Percentiles rank a stretch among this genome's conserved stretches.
These are phyloP conservation scores for Pyxicephalus adspersus DNA, from an alignment of 2,113 vertebrate species.

Conservation along the genomic window DNA sequence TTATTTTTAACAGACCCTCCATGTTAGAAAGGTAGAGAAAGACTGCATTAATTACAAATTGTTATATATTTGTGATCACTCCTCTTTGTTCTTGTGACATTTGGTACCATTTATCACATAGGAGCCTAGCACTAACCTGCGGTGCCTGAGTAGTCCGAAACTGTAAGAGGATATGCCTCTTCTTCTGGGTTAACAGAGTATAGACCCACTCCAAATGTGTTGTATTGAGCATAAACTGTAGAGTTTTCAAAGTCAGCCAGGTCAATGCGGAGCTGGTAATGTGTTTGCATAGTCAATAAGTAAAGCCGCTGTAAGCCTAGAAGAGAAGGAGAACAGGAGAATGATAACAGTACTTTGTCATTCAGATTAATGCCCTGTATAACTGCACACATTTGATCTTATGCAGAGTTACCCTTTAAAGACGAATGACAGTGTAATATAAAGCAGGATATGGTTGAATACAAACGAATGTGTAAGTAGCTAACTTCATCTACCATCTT, in stretches of 20 bases:
- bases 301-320: constrained; percentile 90
- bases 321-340: neutral
- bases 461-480: no score
- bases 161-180: constrained; percentile 89
- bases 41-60: no score
- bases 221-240: constrained; percentile 88
- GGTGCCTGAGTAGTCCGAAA: constrained; percentile 89
- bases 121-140: constrained; percentile 76
- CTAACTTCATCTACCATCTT: no score
- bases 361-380: no score
- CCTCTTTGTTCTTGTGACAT: neutral
- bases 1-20: no score
- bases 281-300: constrained; percentile 86
- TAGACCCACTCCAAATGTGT: constrained; percentile 90
- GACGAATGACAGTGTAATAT: no score
- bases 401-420: no score
- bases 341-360: no score
- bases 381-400: no score
- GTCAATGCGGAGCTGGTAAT: constrained; percentile 92
- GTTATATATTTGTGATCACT: no score
- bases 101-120: neutral
- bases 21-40: no score
- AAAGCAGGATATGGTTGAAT: no score
- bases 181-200: constrained; percentile 94
- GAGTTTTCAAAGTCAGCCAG: constrained; percentile 94